Base-by-base conservation (phyloP, 2,797 vertebrate genomes). In the Oryzias sinensis region DNA sequence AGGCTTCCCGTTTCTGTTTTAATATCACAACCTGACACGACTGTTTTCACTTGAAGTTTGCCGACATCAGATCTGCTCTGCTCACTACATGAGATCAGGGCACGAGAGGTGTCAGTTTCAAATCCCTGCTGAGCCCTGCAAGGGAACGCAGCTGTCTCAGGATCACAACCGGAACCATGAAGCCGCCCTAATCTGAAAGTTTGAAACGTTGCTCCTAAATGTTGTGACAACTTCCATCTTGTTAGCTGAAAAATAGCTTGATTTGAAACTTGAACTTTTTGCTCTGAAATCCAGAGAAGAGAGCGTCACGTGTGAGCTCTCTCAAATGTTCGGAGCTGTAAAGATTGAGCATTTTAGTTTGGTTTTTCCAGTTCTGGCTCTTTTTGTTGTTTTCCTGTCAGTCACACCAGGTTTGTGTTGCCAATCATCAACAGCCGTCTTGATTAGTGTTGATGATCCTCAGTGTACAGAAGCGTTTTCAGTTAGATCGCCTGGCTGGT, bases 91-190 rank as follows among this genome's bases (percentile, higher is more conserved):
- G 69, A 77, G 71, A 74, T 81, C 72, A 75, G 62, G 53, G 18
- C 72, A n/a, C 45, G 50, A 59, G 20, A 29, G 62, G 77, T 79
- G 67, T 76, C 60, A 56, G 49, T 76, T 71, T 72, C 79, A 87
- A 84, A 84, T 81, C 76, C 76, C 65, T 16, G 41, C 74, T 70
- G 77, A 82, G 85, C 72, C 56, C 59, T 53, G 59, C 50, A 76
- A 69, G 25, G 22, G 50, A 47, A 64, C 18, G 7, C 49, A 59
- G 33, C 56, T 13, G 49, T 78, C 49, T 17, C 25, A 41, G 57
- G 70, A 53, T 42, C 59, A 63, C 59, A 54, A 55, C 49, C 57
- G 73, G 68, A 69, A 76, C 9, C 49, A 56, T 43, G 59, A 62
- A 59, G 54, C 53, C 66, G 56, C 43, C 4, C 6, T 70, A 66